Base-by-base conservation (phyloP, 2,797 vertebrate genomes). In the Malacoctenus gilli region DNA sequence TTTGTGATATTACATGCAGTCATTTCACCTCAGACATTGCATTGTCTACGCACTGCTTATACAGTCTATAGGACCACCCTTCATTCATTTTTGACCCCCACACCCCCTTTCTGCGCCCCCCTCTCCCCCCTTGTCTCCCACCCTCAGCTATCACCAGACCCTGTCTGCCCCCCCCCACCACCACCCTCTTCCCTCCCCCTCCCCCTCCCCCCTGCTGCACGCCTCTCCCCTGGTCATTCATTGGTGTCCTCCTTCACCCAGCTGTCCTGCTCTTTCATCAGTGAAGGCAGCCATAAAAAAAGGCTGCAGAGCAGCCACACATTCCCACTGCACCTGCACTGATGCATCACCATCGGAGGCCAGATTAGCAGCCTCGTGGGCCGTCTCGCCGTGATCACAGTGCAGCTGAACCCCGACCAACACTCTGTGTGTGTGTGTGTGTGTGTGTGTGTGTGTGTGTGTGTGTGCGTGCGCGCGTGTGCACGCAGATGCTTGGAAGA, bases 401-500 rank as follows among this genome's bases (percentile, higher is more conserved):
- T 51, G 23, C 15, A 49, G 21, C 60, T 85, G 14, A 77, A 39
- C 54, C 32, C 42, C n/a, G n/a, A n/a, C n/a, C n/a, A n/a, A n/a
- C 5, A 36, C 25, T 28, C 9, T 4, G 9, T 28, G 25, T 28
- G 25, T 28, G n/a, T n/a, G n/a, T n/a, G n/a, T n/a, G n/a, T n/a
- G n/a, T n/a, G n/a, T n/a, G n/a, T n/a, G n/a, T n/a, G n/a, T n/a
- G n/a, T n/a, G n/a, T n/a, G n/a, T n/a, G n/a, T n/a, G n/a, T n/a
- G n/a, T n/a, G n/a, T n/a, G n/a, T n/a, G n/a, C n/a, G n/a, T n/a
- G n/a, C 12, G 5, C 8, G 14, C 34, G 58, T 79, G 32, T 87
- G 41, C 74, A 52, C 80, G 57, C 81, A 93, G 93, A 92, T 83
- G 79, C 70, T 66, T 94, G 92, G 92, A 81, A 89, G 58, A 91